Evolutionary conservation across 30 jellyfish, hydroid and myxozoan genomes (phyloP).

Genomic region (Phacellophora camtschatica): DNA sequence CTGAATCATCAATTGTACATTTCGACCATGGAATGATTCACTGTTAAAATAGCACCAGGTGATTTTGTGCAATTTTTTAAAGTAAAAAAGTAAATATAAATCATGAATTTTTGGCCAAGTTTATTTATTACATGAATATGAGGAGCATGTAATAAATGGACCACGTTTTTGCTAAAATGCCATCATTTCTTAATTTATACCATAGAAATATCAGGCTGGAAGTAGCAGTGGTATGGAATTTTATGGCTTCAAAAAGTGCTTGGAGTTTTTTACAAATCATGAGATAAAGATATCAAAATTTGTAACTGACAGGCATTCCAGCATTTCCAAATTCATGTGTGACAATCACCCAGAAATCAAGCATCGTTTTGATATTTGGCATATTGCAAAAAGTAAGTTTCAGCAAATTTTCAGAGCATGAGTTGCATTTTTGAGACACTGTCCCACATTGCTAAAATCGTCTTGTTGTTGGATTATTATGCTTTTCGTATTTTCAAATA

Average conservation of each 20-base stretch:
- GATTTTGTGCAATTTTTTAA: too few species aligned
- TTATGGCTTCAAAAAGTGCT: constrained; percentile 6
- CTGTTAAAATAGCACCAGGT: too few species aligned
- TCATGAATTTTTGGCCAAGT: too few species aligned
- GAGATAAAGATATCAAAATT: not conserved
- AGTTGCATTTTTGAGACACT: not conserved
- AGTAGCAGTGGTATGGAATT: constrained; percentile 37
- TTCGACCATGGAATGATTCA: not conserved
- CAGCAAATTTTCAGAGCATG: not conserved
- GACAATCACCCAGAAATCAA: not conserved
- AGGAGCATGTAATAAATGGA: too few species aligned
- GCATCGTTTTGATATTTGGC: constrained; percentile 37
- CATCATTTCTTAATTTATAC: too few species aligned
- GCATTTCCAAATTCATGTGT: constrained; percentile 16
- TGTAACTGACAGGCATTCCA: not conserved
- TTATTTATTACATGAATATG: too few species aligned
- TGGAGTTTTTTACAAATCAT: not conserved
- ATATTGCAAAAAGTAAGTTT: constrained; percentile 4
- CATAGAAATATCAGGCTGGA: constrained; percentile 31
- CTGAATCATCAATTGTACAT: constrained; percentile 4
- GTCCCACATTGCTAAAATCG: too few species aligned
- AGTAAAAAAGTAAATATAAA: too few species aligned
- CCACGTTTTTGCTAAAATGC: too few species aligned
- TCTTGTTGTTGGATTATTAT: too few species aligned
- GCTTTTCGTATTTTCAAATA: too few species aligned